Percentiles rank a stretch among this genome's conserved stretches.
Evolutionary conservation across 2,888 invertebrate genomes (phyloP).

Genomic region (Hemithea aestivaria): DNA sequence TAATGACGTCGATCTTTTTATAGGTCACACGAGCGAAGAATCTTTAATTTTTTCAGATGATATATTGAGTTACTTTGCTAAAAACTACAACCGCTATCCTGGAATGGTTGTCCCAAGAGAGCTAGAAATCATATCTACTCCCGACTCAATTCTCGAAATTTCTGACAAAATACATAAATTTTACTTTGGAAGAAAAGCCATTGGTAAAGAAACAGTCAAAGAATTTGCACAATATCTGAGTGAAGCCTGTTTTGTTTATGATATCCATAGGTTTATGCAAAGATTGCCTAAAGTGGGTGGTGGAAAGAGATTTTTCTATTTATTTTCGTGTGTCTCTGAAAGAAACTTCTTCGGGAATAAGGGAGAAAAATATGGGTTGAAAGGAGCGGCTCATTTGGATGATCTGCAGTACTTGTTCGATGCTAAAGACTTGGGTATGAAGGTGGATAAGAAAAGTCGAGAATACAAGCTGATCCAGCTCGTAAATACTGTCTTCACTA

Average conservation of each 20-base stretch:
- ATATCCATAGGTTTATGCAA: conserved; percentile 30
- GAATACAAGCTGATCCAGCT: conserved; percentile 43
- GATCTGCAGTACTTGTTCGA: conserved; percentile 42
- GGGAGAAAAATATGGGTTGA: conserved; percentile 32
- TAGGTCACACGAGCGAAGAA: conserved; percentile 63
- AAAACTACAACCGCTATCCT: conserved; percentile 23
- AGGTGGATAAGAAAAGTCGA: conserved; percentile 31
- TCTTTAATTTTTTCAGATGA: conserved; percentile 43
- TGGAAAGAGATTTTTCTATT: conserved; percentile 35
- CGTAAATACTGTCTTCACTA: conserved; percentile 40
- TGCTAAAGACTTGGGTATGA: conserved; percentile 28
- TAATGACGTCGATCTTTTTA: conserved; percentile 16
- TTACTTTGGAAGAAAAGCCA: conserved; percentile 31
- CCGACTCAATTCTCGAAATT: conserved; percentile 26
- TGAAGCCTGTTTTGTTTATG: conserved; percentile 28
- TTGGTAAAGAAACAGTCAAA: conserved; percentile 25
- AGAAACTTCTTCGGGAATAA: conserved; percentile 35
- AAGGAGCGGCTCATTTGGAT: conserved; percentile 43
- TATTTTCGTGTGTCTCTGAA: conserved; percentile 36
- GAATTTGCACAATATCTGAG: conserved; percentile 28
- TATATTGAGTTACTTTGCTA: conserved; percentile 14
- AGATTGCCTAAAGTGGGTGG: conserved; percentile 20
- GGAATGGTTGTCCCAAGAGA: conserved; percentile 36
- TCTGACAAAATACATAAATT: conserved; percentile 27
- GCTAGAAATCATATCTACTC: conserved; percentile 27